These are phyloP conservation scores for Ctenosaura bakeri DNA, from an alignment of 2,797 vertebrate species.

Conservation along the genomic window DNA sequence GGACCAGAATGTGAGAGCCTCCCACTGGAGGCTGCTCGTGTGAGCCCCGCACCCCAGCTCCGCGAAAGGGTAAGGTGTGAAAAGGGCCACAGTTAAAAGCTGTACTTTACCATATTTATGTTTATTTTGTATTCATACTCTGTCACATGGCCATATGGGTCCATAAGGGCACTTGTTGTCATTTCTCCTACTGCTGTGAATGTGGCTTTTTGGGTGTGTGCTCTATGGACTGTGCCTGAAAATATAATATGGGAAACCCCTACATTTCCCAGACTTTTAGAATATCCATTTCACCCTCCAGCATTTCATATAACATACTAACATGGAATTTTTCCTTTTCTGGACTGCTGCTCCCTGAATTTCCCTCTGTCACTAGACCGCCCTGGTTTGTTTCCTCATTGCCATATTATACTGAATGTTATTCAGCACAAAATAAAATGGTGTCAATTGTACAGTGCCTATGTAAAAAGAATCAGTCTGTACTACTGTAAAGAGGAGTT, in stretches of 20 bases:
- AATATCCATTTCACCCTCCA: background rate
- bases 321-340: no score
- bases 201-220: background rate
- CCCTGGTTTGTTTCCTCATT: slow-evolving; percentile 14
- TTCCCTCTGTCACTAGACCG: background rate
- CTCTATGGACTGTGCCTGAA: background rate
- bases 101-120: background rate
- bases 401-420: slow-evolving; percentile 9
- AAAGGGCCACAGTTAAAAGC: background rate
- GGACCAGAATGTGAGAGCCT: no score
- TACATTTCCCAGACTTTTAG: no score
- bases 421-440: slow-evolving; percentile 9
- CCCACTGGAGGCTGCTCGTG: no score
- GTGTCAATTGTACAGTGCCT: slow-evolving; percentile 17
- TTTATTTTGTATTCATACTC: background rate
- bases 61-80: no score
- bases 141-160: background rate
- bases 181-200: background rate
- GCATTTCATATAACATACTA: background rate
- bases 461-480: slow-evolving; percentile 41
- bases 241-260: background rate
- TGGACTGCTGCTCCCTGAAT: no score
- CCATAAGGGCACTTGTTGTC: background rate
- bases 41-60: no score
- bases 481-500: slow-evolving; percentile 10